A percentile compares a stretch with the other conserved stretches of the same genome.
Evolutionary conservation across 2,797 vertebrate species (phyloP).

Genomic region (Lemur catta): DNA sequence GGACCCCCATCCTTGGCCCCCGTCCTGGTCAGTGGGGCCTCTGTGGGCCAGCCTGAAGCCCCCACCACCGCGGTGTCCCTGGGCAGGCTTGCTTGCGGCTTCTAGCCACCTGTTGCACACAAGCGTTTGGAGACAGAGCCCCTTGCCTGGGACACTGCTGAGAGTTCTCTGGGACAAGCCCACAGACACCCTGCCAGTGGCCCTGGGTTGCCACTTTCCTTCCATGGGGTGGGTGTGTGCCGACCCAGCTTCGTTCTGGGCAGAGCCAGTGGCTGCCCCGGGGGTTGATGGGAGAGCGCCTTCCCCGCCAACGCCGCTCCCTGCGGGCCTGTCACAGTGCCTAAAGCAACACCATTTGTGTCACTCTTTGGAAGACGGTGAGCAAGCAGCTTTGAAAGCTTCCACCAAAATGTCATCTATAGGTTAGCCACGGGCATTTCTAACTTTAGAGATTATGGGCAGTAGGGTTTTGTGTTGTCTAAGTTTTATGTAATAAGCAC

Average conservation of each 20-base stretch:
- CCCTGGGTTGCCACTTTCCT: neutral
- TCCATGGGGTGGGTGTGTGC: neutral
- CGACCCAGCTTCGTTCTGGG: neutral
- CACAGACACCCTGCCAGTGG: neutral
- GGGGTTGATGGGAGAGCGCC: neutral
- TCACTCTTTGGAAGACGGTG: neutral
- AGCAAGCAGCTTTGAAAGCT: neutral
- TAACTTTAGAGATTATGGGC: neutral
- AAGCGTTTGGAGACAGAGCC: neutral
- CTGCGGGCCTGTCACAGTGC: accelerated
- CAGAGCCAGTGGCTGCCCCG: neutral
- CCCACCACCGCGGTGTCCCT: neutral
- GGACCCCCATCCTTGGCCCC: too few species aligned
- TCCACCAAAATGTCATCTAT: neutral
- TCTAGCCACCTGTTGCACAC: neutral
- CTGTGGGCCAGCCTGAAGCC: neutral
- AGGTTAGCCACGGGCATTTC: neutral
- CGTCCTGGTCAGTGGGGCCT: neutral
- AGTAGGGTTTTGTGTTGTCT: neutral
- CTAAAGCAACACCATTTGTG: neutral
- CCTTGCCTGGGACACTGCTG: neutral
- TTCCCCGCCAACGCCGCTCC: neutral
- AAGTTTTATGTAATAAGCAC: neutral
- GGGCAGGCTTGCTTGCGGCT: neutral
- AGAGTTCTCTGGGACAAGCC: neutral